Percentiles rank a stretch among this genome's conserved stretches.
Conservation (phyloP, 37 sponge, comb jelly and placozoan species). For the Halisarca cf. caerulea region DNA sequence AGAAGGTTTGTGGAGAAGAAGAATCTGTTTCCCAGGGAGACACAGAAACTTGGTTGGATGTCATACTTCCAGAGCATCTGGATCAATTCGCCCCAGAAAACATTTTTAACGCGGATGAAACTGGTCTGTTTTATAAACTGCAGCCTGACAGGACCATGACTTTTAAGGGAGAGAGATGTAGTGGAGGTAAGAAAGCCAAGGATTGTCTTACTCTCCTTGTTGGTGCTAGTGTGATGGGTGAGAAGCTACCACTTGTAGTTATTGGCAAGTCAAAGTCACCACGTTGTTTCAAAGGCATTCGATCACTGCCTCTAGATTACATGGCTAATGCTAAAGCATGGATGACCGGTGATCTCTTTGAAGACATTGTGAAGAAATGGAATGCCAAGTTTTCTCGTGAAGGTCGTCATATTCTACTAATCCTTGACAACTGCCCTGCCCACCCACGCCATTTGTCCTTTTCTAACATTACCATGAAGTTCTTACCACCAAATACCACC, state of each 20-base stretch:
- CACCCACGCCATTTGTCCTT: background rate
- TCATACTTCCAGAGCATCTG: conserved; percentile 15
- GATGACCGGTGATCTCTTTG: conserved; percentile 26
- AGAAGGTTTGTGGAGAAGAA: no score
- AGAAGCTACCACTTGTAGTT: conserved; percentile 13
- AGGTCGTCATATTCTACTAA: background rate
- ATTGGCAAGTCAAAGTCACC: conserved; percentile 23
- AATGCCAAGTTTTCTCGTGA: background rate
- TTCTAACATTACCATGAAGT: background rate
- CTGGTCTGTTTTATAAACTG: background rate
- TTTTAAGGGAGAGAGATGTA: conserved; percentile 14
- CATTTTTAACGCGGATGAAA: background rate
- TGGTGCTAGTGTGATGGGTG: conserved; percentile 23
- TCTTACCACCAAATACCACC: conserved; percentile 35
- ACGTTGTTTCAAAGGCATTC: conserved; percentile 12
- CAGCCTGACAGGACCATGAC: conserved; percentile 18
- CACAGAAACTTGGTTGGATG: background rate
- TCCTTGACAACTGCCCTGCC: conserved; percentile 38
- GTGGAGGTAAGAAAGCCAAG: conserved; percentile 16
- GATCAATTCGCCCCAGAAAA: background rate
- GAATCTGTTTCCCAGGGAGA: background rate
- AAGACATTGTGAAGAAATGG: background rate
- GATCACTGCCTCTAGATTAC: conserved; percentile 2
- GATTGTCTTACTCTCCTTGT: conserved; percentile 28
- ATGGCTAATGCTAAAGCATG: conserved; percentile 20